Evolutionary conservation across 2,113 vertebrate genomes (phyloP).

Genomic region (Corythornis madagascariensis): DNA sequence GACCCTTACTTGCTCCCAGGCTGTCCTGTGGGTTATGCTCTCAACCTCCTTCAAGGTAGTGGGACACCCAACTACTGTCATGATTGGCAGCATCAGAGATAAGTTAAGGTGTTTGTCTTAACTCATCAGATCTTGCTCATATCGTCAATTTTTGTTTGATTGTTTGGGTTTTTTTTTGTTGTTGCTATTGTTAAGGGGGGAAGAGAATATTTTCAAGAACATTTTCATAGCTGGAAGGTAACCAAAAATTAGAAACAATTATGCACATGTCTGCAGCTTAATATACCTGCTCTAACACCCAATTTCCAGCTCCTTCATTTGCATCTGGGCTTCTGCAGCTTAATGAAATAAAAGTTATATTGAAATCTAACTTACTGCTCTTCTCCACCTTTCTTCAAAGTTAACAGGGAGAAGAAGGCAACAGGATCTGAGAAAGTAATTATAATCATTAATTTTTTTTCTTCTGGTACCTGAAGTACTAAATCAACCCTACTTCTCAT

Average conservation of each 20-base stretch:
- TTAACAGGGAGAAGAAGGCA: neutral
- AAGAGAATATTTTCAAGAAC: neutral
- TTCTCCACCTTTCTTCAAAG: neutral
- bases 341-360: neutral
- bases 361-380: neutral
- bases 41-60: constrained; percentile 46
- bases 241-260: neutral
- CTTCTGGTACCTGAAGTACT: constrained; percentile 8
- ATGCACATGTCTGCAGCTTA: neutral
- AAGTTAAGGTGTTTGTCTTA: constrained; percentile 34
- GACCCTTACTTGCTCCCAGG: constrained; percentile 43
- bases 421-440: neutral
- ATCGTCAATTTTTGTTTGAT: neutral
- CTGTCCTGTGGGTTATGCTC: neutral
- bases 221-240: neutral
- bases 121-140: neutral
- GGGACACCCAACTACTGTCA: neutral
- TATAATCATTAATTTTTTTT: constrained; percentile 16
- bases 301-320: neutral
- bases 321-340: neutral
- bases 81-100: constrained; percentile 41
- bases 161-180: neutral
- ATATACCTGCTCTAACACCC: neutral
- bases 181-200: neutral
- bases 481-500: constrained; percentile 20